Evolutionary conservation across 2,113 vertebrate genomes (phyloP), one percentile per base, ranked within the genome.

Genomic region (Actenoides hombroni): DNA sequence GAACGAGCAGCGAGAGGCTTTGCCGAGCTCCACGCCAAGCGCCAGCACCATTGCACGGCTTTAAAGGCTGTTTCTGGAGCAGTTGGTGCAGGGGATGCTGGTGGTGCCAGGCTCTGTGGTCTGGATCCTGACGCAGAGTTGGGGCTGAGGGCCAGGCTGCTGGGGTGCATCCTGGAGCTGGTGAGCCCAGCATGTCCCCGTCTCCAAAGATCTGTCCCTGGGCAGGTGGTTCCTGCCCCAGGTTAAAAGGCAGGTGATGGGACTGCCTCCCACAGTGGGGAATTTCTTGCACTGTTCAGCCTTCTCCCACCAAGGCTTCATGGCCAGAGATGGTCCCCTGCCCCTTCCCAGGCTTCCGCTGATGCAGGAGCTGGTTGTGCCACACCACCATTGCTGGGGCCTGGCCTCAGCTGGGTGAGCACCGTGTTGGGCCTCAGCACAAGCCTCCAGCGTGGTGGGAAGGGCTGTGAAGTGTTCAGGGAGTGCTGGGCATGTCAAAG

Each of bases 11-110:
- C 49, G 3, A 44, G 78, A 42, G 76, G n/a, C 64, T 57, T 19
- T 0, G 2, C 68, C 0, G 12, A 57, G 78, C 23, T 42, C 74
- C 2, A 2, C 0, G 5, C 42, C 0, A 6, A 23, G 88, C 0
- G 17, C 80, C 86, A 67, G 6, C 1, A 2, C 68, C 9, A 3
- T 7, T 5, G 25, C 33, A 1, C 0, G 39, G 40, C 60, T 70
- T 16, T 26, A 5, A 13, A 12, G 51, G 74, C 70, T 63, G 57
- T 24, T 57, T 25, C 54, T 70, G 87, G 44, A 74, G 84, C 59
- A 1, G 35, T 42, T 14, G 7, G 67, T 89, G 40, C 42, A 15
- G 78, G 39, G 65, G 31, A 6, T 37, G 65, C 65, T 37, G 65
- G 0, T 1, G 31, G 65, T 63, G 85, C 92, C 88, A 75, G 82